phyloP scores from a whole-genome alignment of 2,888 invertebrate species.

The Ametastegia equiseti region DNA sequence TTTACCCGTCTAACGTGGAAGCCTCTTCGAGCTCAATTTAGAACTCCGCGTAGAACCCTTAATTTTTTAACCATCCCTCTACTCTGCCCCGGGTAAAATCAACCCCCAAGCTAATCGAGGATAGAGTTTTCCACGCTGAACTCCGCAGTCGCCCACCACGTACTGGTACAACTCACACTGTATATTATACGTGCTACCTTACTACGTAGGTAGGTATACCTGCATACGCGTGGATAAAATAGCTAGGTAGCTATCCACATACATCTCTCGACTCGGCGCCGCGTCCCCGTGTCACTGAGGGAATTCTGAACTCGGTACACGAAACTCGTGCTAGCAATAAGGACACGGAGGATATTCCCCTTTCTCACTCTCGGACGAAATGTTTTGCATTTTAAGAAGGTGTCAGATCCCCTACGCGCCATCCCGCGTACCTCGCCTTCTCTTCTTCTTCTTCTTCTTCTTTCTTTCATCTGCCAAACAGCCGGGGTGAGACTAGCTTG shows the following conservation, averaged over 20 bases:
- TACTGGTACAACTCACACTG: not conserved
- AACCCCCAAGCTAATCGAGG: not conserved
- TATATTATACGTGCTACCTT: not conserved
- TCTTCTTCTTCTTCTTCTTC: slow-evolving; percentile 59
- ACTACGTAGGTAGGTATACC: not conserved
- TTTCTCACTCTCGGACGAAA: slow-evolving; percentile 60
- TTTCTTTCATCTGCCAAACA: not conserved
- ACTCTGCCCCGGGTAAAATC: not conserved
- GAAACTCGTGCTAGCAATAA: slow-evolving; percentile 65
- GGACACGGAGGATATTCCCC: slow-evolving; percentile 56
- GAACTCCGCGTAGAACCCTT: not conserved
- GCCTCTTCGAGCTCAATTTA: not conserved
- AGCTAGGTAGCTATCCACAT: not conserved
- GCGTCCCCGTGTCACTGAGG: slow-evolving; percentile 17
- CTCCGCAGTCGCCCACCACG: not conserved
- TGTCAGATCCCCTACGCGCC: slow-evolving; percentile 61
- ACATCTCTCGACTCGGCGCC: slow-evolving; percentile 10
- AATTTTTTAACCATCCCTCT: slow-evolving; percentile 1
- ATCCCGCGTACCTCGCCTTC: slow-evolving; percentile 34
- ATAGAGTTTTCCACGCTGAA: not conserved
- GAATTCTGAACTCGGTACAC: slow-evolving; percentile 44
- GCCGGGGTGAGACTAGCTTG: not conserved
- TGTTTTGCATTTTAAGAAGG: slow-evolving; percentile 75
- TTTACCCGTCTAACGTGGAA: slow-evolving; percentile 53
- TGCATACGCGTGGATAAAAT: not conserved